Conservation (phyloP, 2,113 vertebrate genomes). For the Phaethon lepturus region DNA sequence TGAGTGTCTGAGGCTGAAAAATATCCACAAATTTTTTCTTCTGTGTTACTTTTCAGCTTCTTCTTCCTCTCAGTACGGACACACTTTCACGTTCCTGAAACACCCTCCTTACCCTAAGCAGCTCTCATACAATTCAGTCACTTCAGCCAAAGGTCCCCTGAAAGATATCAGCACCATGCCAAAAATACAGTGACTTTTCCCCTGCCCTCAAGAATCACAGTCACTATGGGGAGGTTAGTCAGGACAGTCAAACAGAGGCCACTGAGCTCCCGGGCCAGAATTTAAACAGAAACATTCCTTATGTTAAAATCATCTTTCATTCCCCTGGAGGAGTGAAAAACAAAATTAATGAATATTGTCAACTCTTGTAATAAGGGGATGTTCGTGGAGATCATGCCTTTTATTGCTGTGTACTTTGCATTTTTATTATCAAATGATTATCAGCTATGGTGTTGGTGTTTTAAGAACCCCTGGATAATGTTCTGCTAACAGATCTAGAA, state of each 20-base stretch:
- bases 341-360: not conserved
- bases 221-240: not conserved
- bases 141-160: not conserved
- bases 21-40: not conserved
- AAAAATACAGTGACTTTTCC: not conserved
- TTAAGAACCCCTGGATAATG: not conserved
- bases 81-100: not conserved
- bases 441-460: not conserved
- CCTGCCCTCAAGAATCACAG: not conserved
- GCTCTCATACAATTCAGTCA: not conserved
- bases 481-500: not conserved
- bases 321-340: not conserved
- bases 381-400: not conserved
- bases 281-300: not conserved
- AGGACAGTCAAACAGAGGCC: not conserved
- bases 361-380: not conserved
- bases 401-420: not conserved
- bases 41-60: not conserved
- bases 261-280: not conserved
- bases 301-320: not conserved
- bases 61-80: not conserved
- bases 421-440: not conserved
- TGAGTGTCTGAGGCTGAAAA: not conserved
- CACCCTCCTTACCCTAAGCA: not conserved
- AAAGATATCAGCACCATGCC: not conserved